Percentiles rank a stretch among this genome's conserved stretches.
These are phyloP conservation scores for Aphidius colemani DNA, from an alignment of 2,888 invertebrate genomes.

Conservation along the genomic window DNA sequence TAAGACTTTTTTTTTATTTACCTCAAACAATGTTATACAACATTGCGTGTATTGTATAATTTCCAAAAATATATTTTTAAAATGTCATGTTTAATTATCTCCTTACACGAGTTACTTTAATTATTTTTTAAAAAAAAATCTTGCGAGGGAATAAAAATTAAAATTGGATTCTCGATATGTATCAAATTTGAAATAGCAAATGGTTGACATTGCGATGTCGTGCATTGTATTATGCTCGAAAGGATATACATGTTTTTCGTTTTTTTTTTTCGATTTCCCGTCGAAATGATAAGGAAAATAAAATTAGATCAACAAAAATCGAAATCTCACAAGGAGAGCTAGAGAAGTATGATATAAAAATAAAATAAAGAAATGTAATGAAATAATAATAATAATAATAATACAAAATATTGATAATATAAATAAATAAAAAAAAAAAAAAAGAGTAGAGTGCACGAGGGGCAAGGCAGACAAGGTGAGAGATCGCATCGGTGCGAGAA, in stretches of 20 bases:
- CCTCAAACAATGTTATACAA: no score
- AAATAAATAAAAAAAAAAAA: constrained; percentile 4
- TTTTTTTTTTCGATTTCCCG: no score
- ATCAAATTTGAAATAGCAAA: not conserved
- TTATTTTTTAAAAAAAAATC: no score
- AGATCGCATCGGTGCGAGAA: constrained; percentile 42
- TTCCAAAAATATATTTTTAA: not conserved
- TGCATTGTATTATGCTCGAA: no score
- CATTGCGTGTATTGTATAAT: not conserved
- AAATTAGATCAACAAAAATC: not conserved
- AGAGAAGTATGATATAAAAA: not conserved
- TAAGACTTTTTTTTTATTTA: no score
- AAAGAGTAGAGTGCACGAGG: constrained; percentile 7
- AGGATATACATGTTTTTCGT: no score
- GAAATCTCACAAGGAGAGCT: not conserved
- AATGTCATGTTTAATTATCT: no score
- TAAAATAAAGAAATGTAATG: not conserved
- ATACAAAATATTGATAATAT: not conserved
- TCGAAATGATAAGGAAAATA: not conserved
- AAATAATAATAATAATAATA: not conserved
- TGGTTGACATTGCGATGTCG: no score
- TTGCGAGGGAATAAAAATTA: not conserved
- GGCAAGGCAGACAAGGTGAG: constrained; percentile 3
- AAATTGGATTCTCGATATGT: not conserved
- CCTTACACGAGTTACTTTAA: no score